Evolutionary conservation across 1,140 invertebrate genomes (phyloP).

Genomic region (Chrysopa pallens): DNA sequence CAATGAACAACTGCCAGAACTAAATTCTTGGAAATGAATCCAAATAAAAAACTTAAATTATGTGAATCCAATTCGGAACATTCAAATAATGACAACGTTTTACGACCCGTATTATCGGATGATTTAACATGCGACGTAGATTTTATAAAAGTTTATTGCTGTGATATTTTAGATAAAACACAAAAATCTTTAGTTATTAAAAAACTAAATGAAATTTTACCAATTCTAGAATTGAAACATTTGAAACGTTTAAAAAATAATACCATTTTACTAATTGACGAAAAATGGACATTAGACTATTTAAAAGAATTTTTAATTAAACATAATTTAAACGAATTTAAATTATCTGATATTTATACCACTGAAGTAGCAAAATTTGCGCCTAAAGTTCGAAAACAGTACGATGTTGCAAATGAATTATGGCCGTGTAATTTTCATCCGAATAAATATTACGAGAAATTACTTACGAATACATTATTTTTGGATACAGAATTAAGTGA

Average conservation of each 20-base stretch:
- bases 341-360: conserved; percentile 19
- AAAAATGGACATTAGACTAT: conserved; percentile 9
- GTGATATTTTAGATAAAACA: conserved; percentile 34
- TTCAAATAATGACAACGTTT: not conserved
- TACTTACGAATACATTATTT: conserved; percentile 45
- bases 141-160: conserved; percentile 36
- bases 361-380: conserved; percentile 35
- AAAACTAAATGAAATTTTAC: conserved; percentile 31
- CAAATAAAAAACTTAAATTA: too few relatives aligned
- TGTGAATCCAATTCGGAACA: too few relatives aligned
- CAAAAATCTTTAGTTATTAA: conserved; percentile 41
- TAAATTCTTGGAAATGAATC: too few relatives aligned
- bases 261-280: conserved; percentile 37
- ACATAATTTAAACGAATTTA: conserved; percentile 23
- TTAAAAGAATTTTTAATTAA: conserved; percentile 27
- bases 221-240: conserved; percentile 41
- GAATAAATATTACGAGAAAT: conserved; percentile 46
- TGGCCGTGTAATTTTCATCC: conserved; percentile 82
- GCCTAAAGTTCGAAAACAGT: conserved; percentile 50
- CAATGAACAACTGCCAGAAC: too few relatives aligned
- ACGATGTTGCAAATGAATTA: conserved; percentile 32
- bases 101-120: conserved; percentile 27
- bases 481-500: conserved; percentile 27
- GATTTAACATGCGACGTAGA: conserved; percentile 22
- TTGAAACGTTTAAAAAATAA: conserved; percentile 50